Evolutionary conservation across 1,140 invertebrate genomes (phyloP).

Genomic region (Eueides isabella): DNA sequence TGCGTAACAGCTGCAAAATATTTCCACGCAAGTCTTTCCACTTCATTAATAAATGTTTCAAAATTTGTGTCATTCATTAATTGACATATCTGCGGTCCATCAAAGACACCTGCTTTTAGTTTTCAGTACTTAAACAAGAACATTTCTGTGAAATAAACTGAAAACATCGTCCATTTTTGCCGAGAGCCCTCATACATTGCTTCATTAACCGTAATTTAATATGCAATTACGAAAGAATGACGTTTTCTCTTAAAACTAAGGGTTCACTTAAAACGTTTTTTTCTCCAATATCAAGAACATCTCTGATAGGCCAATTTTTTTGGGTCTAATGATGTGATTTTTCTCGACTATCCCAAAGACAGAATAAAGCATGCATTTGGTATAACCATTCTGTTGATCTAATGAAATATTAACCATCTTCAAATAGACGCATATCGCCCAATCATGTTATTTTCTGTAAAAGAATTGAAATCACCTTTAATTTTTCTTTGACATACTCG

Average conservation of each 20-base stretch:
- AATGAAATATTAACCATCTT: no score
- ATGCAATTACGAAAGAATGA: conserved; percentile 1
- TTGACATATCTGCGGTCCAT: conserved; percentile 26
- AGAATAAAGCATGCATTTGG: no score
- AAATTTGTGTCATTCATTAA: conserved; percentile 16
- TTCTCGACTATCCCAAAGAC: no score
- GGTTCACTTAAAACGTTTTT: neutral
- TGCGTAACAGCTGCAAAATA: no score
- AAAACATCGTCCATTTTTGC: conserved; percentile 19
- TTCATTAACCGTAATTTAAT: conserved; percentile 12
- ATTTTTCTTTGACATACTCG: conserved; percentile 3
- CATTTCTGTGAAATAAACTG: no score
- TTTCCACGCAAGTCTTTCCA: no score
- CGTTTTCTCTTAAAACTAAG: neutral
- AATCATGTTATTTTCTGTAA: no score
- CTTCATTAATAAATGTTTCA: no score
- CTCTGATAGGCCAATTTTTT: conserved; percentile 1
- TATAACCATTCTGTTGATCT: no score
- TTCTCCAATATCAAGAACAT: neutral
- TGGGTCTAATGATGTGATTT: no score
- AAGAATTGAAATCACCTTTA: neutral
- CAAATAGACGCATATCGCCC: no score
- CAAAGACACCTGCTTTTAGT: conserved; percentile 32
- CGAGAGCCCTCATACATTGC: conserved; percentile 19
- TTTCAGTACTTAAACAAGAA: no score